These are phyloP conservation scores for Eurypyga helias DNA, from an alignment of 2,113 vertebrate genomes.

Conservation along the genomic window DNA sequence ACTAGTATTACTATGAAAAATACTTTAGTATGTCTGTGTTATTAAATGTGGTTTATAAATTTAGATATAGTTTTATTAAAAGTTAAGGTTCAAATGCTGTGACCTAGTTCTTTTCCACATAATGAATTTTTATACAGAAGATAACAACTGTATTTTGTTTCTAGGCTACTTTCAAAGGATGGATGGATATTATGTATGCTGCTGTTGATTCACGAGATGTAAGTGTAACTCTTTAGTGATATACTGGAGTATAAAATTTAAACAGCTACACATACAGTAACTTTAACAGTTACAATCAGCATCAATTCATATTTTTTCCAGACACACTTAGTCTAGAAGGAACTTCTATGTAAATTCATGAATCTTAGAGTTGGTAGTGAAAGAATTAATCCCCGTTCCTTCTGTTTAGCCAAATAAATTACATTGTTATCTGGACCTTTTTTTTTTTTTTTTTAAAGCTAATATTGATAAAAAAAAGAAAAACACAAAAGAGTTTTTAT, in stretches of 20 bases:
- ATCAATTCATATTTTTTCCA: background rate
- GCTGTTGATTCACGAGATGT: conserved; percentile 90
- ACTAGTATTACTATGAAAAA: background rate
- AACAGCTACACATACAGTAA: background rate
- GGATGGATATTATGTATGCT: conserved; percentile 97
- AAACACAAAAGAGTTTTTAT: background rate
- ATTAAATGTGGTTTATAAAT: background rate
- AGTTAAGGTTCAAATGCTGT: background rate
- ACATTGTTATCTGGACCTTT: background rate
- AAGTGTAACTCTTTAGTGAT: conserved; percentile 60
- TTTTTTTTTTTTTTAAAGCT: background rate
- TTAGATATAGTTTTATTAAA: background rate
- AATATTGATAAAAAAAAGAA: background rate
- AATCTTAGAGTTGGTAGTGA: background rate
- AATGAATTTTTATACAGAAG: background rate
- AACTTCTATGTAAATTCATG: background rate
- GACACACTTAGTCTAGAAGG: background rate
- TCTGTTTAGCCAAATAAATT: background rate
- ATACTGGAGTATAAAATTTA: background rate
- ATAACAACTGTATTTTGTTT: conserved; percentile 44
- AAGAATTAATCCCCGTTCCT: background rate
- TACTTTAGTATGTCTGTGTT: background rate
- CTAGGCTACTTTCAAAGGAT: conserved; percentile 97
- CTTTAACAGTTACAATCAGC: background rate
- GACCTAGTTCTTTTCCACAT: background rate